Evolutionary conservation across 2,113 vertebrate species (phyloP).

Genomic region (Propithecus coquereli): DNA sequence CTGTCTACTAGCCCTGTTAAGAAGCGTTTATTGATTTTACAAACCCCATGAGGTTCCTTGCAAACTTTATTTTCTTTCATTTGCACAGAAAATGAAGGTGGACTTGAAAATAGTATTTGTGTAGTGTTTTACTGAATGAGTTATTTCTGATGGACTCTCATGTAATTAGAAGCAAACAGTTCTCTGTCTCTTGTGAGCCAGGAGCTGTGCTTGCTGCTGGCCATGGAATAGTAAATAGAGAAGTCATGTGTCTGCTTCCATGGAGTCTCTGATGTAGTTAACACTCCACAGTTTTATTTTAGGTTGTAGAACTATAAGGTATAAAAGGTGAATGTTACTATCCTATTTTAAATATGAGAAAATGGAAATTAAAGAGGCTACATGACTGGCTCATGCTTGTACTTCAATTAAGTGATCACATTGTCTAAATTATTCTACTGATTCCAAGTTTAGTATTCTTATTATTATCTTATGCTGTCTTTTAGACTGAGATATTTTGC

Average conservation of each 20-base stretch:
- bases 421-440: neutral
- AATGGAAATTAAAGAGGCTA: neutral
- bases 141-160: neutral
- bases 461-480: neutral
- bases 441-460: neutral
- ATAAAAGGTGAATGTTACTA: neutral
- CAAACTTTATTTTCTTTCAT: neutral
- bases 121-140: neutral
- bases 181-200: neutral
- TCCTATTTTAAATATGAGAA: neutral
- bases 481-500: neutral
- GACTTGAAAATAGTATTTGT: neutral
- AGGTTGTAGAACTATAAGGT: neutral
- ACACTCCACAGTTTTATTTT: neutral
- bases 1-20: neutral
- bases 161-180: neutral
- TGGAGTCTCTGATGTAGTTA: neutral
- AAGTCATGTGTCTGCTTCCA: neutral
- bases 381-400: neutral
- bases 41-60: neutral
- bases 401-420: neutral
- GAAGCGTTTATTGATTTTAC: neutral
- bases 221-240: neutral
- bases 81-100: neutral
- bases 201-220: neutral